Conservation (phyloP, 2,797 vertebrate genomes). For the Protonibea diacanthus region DNA sequence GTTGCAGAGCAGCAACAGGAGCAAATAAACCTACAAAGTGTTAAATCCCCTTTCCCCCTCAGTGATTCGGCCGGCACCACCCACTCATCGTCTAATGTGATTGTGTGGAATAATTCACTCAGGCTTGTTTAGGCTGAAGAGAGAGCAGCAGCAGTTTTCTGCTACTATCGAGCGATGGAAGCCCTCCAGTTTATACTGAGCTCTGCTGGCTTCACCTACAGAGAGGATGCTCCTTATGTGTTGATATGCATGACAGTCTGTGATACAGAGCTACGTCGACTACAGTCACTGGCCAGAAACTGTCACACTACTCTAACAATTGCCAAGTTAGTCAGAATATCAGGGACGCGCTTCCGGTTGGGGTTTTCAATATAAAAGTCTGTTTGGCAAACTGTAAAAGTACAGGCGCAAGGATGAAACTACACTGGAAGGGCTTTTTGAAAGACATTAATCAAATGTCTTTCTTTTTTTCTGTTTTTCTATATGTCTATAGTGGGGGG, state of each 20-base stretch:
- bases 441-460: not conserved
- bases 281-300: constrained; percentile 60
- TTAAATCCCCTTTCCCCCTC: constrained; percentile 65
- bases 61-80: constrained; percentile 66
- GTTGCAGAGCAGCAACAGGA: not conserved
- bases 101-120: constrained; percentile 49
- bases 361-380: constrained; percentile 44
- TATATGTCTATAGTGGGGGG: not conserved
- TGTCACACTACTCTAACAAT: constrained; percentile 61
- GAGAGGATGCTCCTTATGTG: constrained; percentile 29
- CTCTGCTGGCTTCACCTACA: constrained; percentile 9
- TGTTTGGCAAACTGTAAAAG: rapidly evolving
- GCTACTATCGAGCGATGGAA: not conserved
- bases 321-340: constrained; percentile 4
- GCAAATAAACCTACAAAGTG: constrained; percentile 29
- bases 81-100: constrained; percentile 74
- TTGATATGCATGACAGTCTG: constrained; percentile 59
- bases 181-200: not conserved
- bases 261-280: constrained; percentile 61
- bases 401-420: not conserved
- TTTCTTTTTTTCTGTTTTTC: not conserved
- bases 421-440: not conserved
- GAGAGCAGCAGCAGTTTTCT: not conserved
- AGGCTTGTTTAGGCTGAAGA: constrained; percentile 23
- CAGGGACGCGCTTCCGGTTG: not conserved